A percentile compares a stretch with the other conserved stretches of the same genome.
These are phyloP conservation scores for Hetaerina americana DNA, from an alignment of 1,140 invertebrate species.

Conservation along the genomic window DNA sequence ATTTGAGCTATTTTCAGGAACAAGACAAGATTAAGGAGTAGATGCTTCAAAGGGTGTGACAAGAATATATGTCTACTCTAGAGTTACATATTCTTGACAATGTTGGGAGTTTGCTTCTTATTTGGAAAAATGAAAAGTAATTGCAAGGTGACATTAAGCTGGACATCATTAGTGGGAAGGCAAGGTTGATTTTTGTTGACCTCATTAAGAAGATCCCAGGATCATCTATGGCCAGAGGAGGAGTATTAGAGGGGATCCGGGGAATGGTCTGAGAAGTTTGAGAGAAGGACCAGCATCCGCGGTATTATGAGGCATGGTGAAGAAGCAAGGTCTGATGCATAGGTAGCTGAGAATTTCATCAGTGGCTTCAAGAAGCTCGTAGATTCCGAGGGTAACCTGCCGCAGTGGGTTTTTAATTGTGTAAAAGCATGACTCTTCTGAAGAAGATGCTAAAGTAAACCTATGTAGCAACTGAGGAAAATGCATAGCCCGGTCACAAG, in stretches of 20 bases:
- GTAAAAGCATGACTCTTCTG: not conserved
- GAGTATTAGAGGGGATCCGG: constrained; percentile 12
- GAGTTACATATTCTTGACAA: constrained; percentile 11
- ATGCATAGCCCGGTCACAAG: constrained; percentile 3
- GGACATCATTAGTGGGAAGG: constrained; percentile 17
- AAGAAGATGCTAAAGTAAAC: constrained; percentile 1
- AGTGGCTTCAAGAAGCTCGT: not conserved
- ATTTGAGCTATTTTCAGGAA: not conserved
- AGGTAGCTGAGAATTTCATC: no score
- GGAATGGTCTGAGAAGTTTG: constrained; percentile 17
- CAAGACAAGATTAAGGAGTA: constrained; percentile 12
- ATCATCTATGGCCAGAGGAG: not conserved
- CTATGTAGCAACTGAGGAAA: not conserved
- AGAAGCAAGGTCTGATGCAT: constrained; percentile 17
- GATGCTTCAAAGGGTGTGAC: constrained; percentile 15
- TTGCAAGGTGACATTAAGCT: constrained; percentile 12
- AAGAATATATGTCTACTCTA: constrained; percentile 13
- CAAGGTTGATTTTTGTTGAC: constrained; percentile 12
- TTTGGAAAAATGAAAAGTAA: constrained; percentile 17
- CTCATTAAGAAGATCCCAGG: constrained; percentile 12
- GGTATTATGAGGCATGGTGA: constrained; percentile 17
- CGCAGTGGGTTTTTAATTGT: constrained; percentile 1
- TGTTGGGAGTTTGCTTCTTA: constrained; percentile 16
- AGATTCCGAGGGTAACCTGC: constrained; percentile 1
- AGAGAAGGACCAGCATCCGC: constrained; percentile 11